These are phyloP conservation scores for Lynx canadensis DNA, from an alignment of 2,113 vertebrate species.

Conservation along the genomic window DNA sequence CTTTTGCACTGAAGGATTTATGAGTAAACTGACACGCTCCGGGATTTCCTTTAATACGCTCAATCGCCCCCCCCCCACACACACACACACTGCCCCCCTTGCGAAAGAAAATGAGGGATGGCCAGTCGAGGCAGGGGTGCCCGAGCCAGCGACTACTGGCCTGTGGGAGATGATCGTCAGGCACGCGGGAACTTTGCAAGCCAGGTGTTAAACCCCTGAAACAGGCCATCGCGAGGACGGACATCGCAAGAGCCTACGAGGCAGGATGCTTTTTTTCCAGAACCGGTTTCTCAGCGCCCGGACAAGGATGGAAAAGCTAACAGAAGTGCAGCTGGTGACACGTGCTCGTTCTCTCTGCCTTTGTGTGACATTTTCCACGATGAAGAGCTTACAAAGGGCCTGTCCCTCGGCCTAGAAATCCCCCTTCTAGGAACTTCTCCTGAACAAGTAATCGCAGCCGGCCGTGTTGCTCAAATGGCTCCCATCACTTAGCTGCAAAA, in stretches of 20 bases:
- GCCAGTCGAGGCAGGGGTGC: background rate
- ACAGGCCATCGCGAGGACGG: rapidly evolving
- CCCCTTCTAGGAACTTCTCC: background rate
- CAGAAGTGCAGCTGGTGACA: rapidly evolving
- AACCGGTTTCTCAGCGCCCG: background rate
- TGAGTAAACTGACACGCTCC: background rate
- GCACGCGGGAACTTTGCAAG: background rate
- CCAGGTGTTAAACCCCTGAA: rapidly evolving
- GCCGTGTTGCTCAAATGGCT: background rate
- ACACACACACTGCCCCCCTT: no score
- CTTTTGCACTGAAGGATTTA: background rate
- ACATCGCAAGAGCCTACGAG: rapidly evolving
- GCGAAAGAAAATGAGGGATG: background rate
- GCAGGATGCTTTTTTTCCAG: rapidly evolving
- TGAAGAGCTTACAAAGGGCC: background rate
- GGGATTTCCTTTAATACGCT: background rate
- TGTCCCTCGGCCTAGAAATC: background rate
- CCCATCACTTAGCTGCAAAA: background rate
- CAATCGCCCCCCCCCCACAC: background rate
- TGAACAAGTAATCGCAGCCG: background rate
- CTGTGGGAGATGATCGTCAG: background rate
- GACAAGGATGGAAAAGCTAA: background rate
- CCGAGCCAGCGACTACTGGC: rapidly evolving
- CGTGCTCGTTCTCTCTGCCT: rapidly evolving
- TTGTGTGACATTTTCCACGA: rapidly evolving